Evolutionary conservation across 1,140 invertebrate species (phyloP).

Genomic region (Riptortus pedestris): DNA sequence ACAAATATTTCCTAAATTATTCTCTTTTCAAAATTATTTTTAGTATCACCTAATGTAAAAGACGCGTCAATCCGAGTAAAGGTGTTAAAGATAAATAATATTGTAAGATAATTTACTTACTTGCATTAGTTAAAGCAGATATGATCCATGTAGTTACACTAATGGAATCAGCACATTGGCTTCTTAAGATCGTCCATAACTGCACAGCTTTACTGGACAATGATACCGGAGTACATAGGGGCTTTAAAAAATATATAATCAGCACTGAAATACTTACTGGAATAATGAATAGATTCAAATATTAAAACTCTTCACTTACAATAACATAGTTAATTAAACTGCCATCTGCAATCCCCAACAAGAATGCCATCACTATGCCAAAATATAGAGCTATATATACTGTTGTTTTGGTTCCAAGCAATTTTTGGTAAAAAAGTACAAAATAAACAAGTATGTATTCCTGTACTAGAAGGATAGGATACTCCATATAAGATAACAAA

Average conservation of each 20-base stretch:
- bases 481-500: constrained; percentile 58
- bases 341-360: constrained; percentile 43
- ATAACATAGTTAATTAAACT: constrained; percentile 45
- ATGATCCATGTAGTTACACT: constrained; percentile 57
- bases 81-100: too few relatives aligned
- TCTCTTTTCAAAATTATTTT: too few relatives aligned
- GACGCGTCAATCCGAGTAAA: too few relatives aligned
- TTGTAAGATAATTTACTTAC: too few relatives aligned
- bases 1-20: too few relatives aligned
- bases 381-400: constrained; percentile 41
- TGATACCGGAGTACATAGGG: constrained; percentile 55
- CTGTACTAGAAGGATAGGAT: constrained; percentile 57
- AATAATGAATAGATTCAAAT: not conserved
- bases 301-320: constrained; percentile 41
- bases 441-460: constrained; percentile 54
- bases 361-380: constrained; percentile 40
- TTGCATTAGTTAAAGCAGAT: constrained; percentile 53
- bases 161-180: constrained; percentile 51
- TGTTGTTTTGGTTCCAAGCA: constrained; percentile 39
- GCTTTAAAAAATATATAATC: constrained; percentile 40
- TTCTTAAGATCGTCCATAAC: constrained; percentile 48
- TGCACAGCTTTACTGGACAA: constrained; percentile 57
- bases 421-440: constrained; percentile 48
- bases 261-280: not conserved
- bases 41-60: too few relatives aligned